Evolutionary conservation across 2,888 invertebrate genomes (phyloP).

Genomic region (Eupithecia inturbata): DNA sequence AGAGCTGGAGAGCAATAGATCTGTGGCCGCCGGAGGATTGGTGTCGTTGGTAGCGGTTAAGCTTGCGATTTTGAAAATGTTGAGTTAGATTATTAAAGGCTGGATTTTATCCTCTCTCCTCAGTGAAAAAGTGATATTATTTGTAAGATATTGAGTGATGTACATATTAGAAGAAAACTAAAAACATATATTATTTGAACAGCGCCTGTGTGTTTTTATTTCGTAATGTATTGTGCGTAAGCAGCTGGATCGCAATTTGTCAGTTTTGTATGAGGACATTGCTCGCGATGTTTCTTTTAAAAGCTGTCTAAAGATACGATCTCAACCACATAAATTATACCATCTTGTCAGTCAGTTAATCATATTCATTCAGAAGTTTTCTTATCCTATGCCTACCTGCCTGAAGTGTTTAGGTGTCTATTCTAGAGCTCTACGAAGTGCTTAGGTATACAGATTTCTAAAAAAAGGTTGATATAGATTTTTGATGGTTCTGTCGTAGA

Average conservation of each 20-base stretch:
- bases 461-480: neutral
- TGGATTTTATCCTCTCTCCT: neutral
- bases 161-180: neutral
- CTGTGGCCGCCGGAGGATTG: slow-evolving; percentile 11
- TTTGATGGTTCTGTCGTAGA: neutral
- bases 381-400: neutral
- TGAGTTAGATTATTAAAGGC: no score
- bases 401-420: neutral
- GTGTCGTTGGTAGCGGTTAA: slow-evolving; percentile 26
- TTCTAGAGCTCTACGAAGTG: neutral
- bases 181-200: neutral
- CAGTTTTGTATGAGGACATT: neutral
- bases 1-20: slow-evolving; percentile 34
- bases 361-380: no score
- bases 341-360: neutral
- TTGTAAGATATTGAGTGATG: neutral
- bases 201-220: neutral
- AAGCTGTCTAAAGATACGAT: neutral
- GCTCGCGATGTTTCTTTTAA: neutral
- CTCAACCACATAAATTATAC: neutral
- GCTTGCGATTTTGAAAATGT: slow-evolving; percentile 22
- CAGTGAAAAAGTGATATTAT: neutral
- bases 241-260: neutral
- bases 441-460: neutral
- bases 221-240: neutral